Conservation (phyloP, 23 tunicate genomes). For the Trididemnum nubilum region DNA sequence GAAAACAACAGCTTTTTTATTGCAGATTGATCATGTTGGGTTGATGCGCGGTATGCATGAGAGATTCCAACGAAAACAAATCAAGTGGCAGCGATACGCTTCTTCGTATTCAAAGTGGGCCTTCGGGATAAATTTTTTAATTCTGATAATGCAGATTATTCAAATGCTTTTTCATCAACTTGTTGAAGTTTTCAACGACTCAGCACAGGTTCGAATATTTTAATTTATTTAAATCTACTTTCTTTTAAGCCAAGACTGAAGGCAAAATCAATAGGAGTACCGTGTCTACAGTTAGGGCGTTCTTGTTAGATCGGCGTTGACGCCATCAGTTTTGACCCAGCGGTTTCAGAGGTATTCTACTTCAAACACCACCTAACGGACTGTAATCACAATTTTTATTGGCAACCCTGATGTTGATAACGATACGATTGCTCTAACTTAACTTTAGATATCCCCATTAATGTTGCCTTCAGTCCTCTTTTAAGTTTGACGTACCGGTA, state of each 20-base stretch:
- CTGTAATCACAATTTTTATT: too few species aligned
- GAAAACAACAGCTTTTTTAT: too few species aligned
- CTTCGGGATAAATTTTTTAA: constrained; percentile 60
- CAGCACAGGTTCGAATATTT: background rate
- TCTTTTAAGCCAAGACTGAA: too few species aligned
- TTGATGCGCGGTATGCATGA: constrained; percentile 69
- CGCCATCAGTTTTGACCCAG: too few species aligned
- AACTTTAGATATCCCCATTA: too few species aligned
- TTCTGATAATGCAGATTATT: constrained; percentile 63
- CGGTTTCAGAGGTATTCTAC: too few species aligned
- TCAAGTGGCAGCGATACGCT: constrained; percentile 72
- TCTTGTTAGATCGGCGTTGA: too few species aligned
- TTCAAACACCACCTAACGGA: too few species aligned
- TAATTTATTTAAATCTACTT: background rate
- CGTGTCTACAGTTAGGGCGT: background rate
- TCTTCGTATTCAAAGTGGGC: constrained; percentile 51
- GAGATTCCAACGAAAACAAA: constrained; percentile 64
- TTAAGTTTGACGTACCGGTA: too few species aligned
- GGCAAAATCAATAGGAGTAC: background rate
- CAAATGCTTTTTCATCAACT: constrained; percentile 76
- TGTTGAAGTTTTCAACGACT: constrained; percentile 30
- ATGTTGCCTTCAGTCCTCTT: too few species aligned
- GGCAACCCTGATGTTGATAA: too few species aligned
- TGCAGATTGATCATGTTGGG: constrained; percentile 77
- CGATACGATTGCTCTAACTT: too few species aligned